Percentiles rank a stretch among this genome's conserved stretches.
phyloP scores from a whole-genome alignment of 2,113 vertebrate genomes.

The Electrona antarctica region DNA sequence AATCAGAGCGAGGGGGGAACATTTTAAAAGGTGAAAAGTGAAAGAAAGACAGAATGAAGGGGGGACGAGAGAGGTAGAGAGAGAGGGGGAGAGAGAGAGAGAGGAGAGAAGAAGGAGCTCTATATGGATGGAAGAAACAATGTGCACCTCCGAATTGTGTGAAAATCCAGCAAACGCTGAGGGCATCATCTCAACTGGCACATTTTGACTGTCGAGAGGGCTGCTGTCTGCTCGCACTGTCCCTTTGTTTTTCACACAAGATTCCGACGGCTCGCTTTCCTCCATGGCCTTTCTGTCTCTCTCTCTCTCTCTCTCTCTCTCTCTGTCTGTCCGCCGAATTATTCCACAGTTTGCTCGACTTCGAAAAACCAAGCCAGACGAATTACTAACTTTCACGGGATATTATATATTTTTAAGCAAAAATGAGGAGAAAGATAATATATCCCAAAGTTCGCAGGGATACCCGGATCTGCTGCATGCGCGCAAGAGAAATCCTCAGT shows the following conservation, averaged over 20 bases:
- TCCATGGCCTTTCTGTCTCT: conserved; percentile 64
- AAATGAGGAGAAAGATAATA: conserved; percentile 22
- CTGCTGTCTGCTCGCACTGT: conserved; percentile 57
- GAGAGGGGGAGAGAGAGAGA: conserved; percentile 63
- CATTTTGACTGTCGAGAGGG: conserved; percentile 58
- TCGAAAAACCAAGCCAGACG: conserved; percentile 43
- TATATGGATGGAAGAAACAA: conserved; percentile 66
- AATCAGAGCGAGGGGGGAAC: conserved; percentile 92
- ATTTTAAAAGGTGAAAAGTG: conserved; percentile 97
- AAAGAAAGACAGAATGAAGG: conserved; percentile 86
- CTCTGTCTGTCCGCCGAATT: conserved; percentile 39
- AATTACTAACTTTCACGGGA: conserved; percentile 50
- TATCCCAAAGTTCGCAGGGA: conserved; percentile 46
- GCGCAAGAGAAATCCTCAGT: conserved; percentile 39
- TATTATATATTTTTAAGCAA: conserved; percentile 7
- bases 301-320: conserved; percentile 12
- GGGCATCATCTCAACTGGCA: conserved; percentile 67
- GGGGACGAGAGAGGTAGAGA: conserved; percentile 62
- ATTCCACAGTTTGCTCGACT: conserved; percentile 56
- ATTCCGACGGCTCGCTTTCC: conserved; percentile 68
- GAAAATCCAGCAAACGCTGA: conserved; percentile 76
- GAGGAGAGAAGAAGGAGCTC: conserved; percentile 62
- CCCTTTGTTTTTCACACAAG: conserved; percentile 76
- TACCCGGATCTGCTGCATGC: conserved; percentile 53
- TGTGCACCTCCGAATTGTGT: conserved; percentile 78